These are phyloP conservation scores for Argyra leucocephala DNA, from an alignment of 2,888 invertebrate genomes.

Conservation along the genomic window DNA sequence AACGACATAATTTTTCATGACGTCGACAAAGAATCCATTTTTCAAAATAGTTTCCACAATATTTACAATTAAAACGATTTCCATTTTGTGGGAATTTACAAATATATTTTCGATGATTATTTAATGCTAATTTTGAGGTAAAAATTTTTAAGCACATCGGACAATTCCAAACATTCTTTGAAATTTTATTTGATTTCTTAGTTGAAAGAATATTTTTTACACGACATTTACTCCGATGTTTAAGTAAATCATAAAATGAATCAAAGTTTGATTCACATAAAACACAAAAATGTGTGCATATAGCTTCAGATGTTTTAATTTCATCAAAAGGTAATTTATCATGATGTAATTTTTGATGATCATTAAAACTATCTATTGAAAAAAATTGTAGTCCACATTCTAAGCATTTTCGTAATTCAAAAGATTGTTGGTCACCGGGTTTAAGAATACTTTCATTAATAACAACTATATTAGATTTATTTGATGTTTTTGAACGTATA, in stretches of 20 bases:
- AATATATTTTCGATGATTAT: constrained; percentile 38
- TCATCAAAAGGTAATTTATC: constrained; percentile 23
- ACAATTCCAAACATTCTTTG: constrained; percentile 26
- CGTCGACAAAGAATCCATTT: constrained; percentile 36
- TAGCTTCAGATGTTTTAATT: constrained; percentile 16
- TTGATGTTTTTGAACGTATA: not conserved
- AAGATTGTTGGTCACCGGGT: constrained; percentile 31
- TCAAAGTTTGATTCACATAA: constrained; percentile 19
- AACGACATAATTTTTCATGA: constrained; percentile 33
- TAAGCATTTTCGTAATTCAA: constrained; percentile 35
- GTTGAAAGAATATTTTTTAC: constrained; percentile 13
- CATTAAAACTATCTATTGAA: constrained; percentile 33
- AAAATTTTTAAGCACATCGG: constrained; percentile 33
- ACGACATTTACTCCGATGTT: constrained; percentile 12
- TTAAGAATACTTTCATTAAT: constrained; percentile 41
- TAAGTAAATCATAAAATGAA: constrained; percentile 17
- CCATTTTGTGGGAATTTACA: constrained; percentile 27
- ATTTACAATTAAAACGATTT: constrained; percentile 31
- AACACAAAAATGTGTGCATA: constrained; percentile 22
- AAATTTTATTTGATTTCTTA: constrained; percentile 12
- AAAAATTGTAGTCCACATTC: constrained; percentile 38
- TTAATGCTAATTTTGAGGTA: constrained; percentile 33
- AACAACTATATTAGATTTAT: constrained; percentile 33
- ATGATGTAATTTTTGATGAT: constrained; percentile 29
- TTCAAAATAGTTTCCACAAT: constrained; percentile 32